Evolutionary conservation across 2,113 vertebrate species (phyloP).

Genomic region (Oxyruncus cristatus): DNA sequence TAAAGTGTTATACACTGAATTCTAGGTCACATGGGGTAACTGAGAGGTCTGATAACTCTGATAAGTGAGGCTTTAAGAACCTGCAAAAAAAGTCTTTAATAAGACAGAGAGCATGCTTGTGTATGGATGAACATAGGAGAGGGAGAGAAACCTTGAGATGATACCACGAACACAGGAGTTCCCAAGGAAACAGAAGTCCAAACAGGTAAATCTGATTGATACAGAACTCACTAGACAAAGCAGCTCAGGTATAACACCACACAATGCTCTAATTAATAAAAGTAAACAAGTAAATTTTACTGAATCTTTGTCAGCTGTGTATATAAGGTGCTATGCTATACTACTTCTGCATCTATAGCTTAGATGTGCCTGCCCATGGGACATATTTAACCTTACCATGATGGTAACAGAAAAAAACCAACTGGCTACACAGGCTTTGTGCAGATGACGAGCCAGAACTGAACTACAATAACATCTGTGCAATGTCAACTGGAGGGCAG

Average conservation of each 20-base stretch:
- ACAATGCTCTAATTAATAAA: neutral
- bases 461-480: neutral
- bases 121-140: neutral
- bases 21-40: neutral
- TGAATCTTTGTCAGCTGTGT: neutral
- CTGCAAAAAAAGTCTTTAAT: neutral
- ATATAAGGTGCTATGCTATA: neutral
- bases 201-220: neutral
- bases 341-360: neutral
- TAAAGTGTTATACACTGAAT: neutral
- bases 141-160: neutral
- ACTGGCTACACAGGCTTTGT: accelerated
- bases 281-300: neutral
- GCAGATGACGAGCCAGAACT: neutral
- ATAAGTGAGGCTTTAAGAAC: neutral
- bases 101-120: accelerated
- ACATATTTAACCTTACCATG: neutral
- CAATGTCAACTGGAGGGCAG: neutral
- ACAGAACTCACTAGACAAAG: neutral
- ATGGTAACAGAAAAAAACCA: neutral
- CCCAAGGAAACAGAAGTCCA: neutral
- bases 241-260: neutral
- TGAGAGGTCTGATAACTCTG: neutral
- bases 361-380: accelerated
- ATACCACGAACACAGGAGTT: neutral